These are phyloP conservation scores for Drosophila imparisetae DNA, from an alignment of 2,888 invertebrate genomes.

Conservation along the genomic window DNA sequence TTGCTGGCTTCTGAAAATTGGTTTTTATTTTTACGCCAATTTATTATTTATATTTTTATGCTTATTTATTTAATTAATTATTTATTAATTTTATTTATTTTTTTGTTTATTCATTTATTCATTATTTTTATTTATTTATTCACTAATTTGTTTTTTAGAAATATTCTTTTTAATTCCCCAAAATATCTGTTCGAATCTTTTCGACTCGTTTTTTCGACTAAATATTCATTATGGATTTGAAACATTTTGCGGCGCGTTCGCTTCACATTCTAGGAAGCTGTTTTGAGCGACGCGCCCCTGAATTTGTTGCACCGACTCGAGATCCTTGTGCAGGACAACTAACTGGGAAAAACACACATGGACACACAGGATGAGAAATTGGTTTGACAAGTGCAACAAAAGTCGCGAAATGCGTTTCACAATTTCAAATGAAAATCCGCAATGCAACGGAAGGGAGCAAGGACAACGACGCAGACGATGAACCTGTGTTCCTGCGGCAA, in stretches of 20 bases:
- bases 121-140: neutral
- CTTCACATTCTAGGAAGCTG: slow-evolving; percentile 33
- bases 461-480: slow-evolving; percentile 46
- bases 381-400: slow-evolving; percentile 55
- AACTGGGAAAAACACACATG: slow-evolving; percentile 32
- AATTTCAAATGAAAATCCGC: slow-evolving; percentile 62
- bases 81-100: too few relatives aligned
- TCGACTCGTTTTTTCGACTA: neutral
- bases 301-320: slow-evolving; percentile 10
- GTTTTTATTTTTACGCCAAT: neutral
- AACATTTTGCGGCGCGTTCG: slow-evolving; percentile 5
- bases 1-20: too few relatives aligned
- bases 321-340: slow-evolving; percentile 15
- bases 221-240: neutral
- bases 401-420: slow-evolving; percentile 42
- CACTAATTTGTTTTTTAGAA: neutral
- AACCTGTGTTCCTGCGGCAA: slow-evolving; percentile 36
- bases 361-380: slow-evolving; percentile 6
- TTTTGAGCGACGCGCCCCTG: slow-evolving; percentile 31
- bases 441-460: slow-evolving; percentile 54
- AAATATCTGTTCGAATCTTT: neutral
- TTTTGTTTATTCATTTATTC: too few relatives aligned
- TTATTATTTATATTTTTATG: neutral
- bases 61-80: neutral
- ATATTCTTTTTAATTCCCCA: neutral